Evolutionary conservation across 2,113 vertebrate species (phyloP), one percentile per base, ranked within the genome.

Genomic region (Apteryx owenii): DNA sequence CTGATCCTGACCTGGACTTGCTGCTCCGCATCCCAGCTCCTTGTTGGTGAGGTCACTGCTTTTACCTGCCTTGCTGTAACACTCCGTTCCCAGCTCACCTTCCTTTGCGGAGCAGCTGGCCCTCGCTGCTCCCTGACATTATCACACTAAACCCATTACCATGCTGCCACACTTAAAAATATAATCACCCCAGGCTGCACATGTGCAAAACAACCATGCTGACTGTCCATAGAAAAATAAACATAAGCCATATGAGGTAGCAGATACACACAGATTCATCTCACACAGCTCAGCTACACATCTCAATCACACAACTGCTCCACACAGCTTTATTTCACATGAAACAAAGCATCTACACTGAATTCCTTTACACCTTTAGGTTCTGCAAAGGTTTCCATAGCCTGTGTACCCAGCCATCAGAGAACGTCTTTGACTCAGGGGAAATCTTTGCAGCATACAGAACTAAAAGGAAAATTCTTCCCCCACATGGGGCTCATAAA

Each of bases 401-500:
- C 15, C n/a, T 20, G 31, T 2, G 1, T 1, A 2, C 6, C 13
- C 36, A 76, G n/a, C 26, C 44, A 48, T 48, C n/a, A 81, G n/a
- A 81, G n/a, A 40, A 16, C 44, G 61, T 23, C 40, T 84, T 73
- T 87, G 73, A 65, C 50, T 7, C 38, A 21, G 10, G 12, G 7
- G 15, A 73, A 53, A 23, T 28, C 53, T 80, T 70, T 86, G 36
- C 46, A 86, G 69, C 81, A 81, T 87, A 54, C 50, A 66, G 54
- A 86, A 58, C 19, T n/a, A 78, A 28, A 48, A 70, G 69, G 54
- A 86, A 80, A 81, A 77, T 20, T 86, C 72, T 73, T 94, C 65
- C 36, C 69, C 83, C 64, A 36, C 31, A 15, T 28, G 51, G 28
- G n/a, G 12, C 53, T 95, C 1, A 1, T 79, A 85, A 68, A 75